Base-by-base conservation (phyloP, 35 echinoderm and acorn worm species). In the Anneissia japonica region DNA sequence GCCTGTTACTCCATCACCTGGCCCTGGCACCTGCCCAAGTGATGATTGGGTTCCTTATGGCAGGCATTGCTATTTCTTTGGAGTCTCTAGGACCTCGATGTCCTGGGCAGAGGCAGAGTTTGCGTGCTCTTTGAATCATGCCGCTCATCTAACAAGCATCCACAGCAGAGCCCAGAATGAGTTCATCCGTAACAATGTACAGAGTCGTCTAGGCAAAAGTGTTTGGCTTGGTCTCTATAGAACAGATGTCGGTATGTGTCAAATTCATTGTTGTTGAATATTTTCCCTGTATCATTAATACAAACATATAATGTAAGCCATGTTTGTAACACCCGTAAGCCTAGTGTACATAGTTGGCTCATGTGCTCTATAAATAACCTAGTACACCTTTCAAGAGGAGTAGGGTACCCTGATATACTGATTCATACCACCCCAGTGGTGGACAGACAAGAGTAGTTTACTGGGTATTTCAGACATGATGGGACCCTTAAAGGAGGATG, bases 111-210 rank as follows among this genome's bases (percentile, higher is more conserved):
- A 89, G 33, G 87, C 55, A 21, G 34, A 72, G 13, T 89, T 82
- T 46, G 17, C 36, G 46, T 89, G 87, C 39, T 17, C 43, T 1
- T 72, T 74, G 72, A 75, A 31, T 0, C 51, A 64, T 64, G 87
- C 79, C 16, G 87, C 46, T 19, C 39, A 89, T 34, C 80, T 89
- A 17, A 30, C 87, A 33, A 89, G 87, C 46, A 73, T 89, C 30
- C 87, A 89, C 37, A 89, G 79, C 72, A 82, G 82, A 46, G 51
- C 87, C 11, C 75, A 89, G 26, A 89, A 89, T 35, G 87, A 89
- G 16, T 89, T 82, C 31, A 89, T 89, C n/a, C 77, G 31, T 30
- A 28, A 77, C 35, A 33, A 72, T 0, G 80, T 89, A 5, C 64
- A 77, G 45, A 46, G 21, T 1, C 35, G 82, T 13, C 51, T 79